Conservation (phyloP, 2,888 invertebrate species). For the Tetragonisca angustula region DNA sequence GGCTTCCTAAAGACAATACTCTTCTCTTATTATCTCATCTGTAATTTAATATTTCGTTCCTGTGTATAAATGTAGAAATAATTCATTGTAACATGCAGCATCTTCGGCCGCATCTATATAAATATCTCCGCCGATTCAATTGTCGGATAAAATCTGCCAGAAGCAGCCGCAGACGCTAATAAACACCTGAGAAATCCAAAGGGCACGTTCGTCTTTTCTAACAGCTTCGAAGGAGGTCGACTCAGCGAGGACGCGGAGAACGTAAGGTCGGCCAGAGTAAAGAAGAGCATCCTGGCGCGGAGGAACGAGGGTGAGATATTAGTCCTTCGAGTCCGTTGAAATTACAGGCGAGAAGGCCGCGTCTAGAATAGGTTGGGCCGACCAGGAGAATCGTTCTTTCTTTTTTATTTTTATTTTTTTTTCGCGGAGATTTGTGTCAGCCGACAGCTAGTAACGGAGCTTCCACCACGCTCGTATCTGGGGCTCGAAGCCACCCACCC, state of each 20-base stretch:
- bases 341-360: conserved; percentile 43
- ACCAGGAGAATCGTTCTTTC: conserved; percentile 62
- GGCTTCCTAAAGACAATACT: no score
- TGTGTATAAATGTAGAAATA: no score
- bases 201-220: neutral
- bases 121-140: neutral
- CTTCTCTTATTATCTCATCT: no score
- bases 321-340: conserved; percentile 50
- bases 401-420: conserved; percentile 63
- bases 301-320: conserved; percentile 41
- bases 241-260: neutral
- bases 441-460: conserved; percentile 48
- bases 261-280: conserved; percentile 4
- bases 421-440: conserved; percentile 70
- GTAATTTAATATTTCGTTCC: no score
- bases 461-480: conserved; percentile 63
- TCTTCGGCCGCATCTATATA: neutral
- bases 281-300: neutral
- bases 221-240: neutral
- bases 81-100: no score
- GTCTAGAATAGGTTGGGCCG: conserved; percentile 45
- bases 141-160: neutral
- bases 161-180: neutral
- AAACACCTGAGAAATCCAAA: neutral
- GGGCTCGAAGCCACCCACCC: conserved; percentile 58